Conservation (phyloP, 2,113 vertebrate species). For the Microtus pennsylvanicus region DNA sequence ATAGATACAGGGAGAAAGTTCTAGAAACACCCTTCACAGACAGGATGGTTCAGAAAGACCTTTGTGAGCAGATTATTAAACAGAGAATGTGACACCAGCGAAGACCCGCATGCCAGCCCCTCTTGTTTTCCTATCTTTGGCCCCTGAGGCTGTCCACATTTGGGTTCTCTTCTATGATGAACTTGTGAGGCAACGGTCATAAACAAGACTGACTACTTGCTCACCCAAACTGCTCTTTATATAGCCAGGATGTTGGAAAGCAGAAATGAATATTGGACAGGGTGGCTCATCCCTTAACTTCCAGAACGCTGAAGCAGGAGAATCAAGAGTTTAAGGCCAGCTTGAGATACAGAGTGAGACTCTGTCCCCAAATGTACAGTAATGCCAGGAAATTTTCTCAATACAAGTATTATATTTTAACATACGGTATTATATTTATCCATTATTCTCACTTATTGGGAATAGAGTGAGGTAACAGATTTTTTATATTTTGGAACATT, state of each 20-base stretch:
- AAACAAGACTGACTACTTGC: not conserved
- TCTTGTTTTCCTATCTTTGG: not conserved
- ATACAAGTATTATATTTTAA: slow-evolving; percentile 8
- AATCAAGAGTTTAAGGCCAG: not conserved
- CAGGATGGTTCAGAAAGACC: not conserved
- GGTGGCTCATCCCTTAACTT: not conserved
- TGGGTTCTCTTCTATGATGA: not conserved
- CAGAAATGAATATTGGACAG: not conserved
- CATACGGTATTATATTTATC: not conserved
- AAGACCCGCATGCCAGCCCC: too few relatives aligned
- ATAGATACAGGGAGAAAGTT: not conserved
- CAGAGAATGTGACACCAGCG: not conserved
- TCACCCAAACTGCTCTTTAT: not conserved
- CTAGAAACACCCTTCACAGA: not conserved
- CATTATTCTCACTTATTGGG: not conserved
- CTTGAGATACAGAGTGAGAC: not conserved
- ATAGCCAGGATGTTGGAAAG: not conserved
- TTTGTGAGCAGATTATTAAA: not conserved
- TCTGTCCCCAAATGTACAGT: not conserved
- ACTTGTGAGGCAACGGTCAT: not conserved
- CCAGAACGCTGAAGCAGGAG: not conserved
- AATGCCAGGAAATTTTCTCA: not conserved
- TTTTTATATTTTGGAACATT: slow-evolving; percentile 6
- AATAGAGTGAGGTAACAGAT: not conserved
- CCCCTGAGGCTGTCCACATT: not conserved